Percentiles rank a stretch among this genome's conserved stretches.
These are phyloP conservation scores for Rhizoglyphus robini DNA, from an alignment of 1,140 invertebrate genomes.

Conservation along the genomic window DNA sequence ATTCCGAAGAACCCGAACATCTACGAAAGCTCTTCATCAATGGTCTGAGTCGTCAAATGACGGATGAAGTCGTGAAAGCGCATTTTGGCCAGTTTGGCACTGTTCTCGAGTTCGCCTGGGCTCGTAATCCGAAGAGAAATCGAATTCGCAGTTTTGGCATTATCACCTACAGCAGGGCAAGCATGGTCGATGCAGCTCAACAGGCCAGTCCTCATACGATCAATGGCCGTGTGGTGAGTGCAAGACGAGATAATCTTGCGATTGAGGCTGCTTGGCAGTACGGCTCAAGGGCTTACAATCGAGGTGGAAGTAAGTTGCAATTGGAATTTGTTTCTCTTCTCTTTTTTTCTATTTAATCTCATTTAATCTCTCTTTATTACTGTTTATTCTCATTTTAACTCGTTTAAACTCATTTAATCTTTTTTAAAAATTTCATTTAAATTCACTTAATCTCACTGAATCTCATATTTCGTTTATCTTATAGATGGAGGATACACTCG, in stretches of 20 bases:
- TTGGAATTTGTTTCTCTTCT: neutral
- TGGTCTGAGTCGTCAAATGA: conserved; percentile 84
- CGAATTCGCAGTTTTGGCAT: conserved; percentile 87
- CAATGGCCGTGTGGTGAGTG: conserved; percentile 77
- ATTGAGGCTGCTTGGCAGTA: too few species aligned
- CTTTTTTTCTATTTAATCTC: too few species aligned
- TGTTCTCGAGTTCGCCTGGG: conserved; percentile 92
- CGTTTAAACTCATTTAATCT: too few species aligned
- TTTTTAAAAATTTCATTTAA: too few species aligned
- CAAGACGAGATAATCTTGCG: conserved; percentile 85
- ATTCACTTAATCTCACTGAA: too few species aligned
- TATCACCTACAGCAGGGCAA: conserved; percentile 76
- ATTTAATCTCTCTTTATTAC: too few species aligned
- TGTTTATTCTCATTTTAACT: too few species aligned
- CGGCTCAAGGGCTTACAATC: too few species aligned
- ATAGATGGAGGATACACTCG: too few species aligned
- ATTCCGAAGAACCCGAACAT: conserved; percentile 74
- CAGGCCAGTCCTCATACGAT: conserved; percentile 63
- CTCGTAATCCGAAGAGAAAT: conserved; percentile 84
- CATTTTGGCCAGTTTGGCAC: conserved; percentile 96
- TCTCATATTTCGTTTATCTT: too few species aligned
- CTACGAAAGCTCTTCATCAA: conserved; percentile 93
- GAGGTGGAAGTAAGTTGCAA: too few species aligned
- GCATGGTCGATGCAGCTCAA: conserved; percentile 91
- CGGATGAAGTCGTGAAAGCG: conserved; percentile 70